These are phyloP conservation scores for Polypedilum pembai DNA, from an alignment of 1,140 invertebrate species.

Conservation along the genomic window DNA sequence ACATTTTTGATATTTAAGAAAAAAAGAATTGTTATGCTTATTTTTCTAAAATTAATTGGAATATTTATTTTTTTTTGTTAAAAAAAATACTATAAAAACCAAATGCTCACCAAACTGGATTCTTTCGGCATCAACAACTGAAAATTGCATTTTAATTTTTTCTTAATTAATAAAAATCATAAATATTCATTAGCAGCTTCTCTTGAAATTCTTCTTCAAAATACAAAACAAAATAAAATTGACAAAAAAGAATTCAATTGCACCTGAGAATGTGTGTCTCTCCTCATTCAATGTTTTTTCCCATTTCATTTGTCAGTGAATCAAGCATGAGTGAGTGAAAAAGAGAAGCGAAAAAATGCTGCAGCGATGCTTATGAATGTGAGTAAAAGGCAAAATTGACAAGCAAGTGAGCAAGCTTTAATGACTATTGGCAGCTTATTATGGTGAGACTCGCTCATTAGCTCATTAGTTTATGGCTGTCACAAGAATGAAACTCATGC, in stretches of 20 bases:
- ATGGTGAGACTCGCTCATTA: not conserved
- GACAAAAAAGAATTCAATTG: not conserved
- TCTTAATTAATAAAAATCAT: no score
- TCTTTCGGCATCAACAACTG: no score
- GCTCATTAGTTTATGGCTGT: conserved; percentile 10
- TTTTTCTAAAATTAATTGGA: no score
- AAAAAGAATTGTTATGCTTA: no score
- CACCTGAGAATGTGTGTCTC: not conserved
- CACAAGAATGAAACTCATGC: not conserved
- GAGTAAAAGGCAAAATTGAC: conserved; percentile 8
- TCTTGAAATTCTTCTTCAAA: no score
- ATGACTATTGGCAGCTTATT: conserved; percentile 3
- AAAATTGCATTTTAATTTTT: no score
- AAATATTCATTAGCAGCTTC: no score
- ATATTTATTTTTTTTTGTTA: no score
- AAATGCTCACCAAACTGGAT: no score
- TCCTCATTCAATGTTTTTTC: not conserved
- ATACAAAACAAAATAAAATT: no score
- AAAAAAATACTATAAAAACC: no score
- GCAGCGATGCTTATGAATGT: not conserved
- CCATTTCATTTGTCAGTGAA: not conserved
- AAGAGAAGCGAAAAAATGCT: not conserved
- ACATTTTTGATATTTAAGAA: no score
- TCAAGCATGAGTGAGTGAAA: not conserved
- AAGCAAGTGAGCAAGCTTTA: conserved; percentile 11